A percentile compares a stretch with the other conserved stretches of the same genome.
phyloP scores from a whole-genome alignment of 2,797 vertebrate species.

The Echeneis naucrates region DNA sequence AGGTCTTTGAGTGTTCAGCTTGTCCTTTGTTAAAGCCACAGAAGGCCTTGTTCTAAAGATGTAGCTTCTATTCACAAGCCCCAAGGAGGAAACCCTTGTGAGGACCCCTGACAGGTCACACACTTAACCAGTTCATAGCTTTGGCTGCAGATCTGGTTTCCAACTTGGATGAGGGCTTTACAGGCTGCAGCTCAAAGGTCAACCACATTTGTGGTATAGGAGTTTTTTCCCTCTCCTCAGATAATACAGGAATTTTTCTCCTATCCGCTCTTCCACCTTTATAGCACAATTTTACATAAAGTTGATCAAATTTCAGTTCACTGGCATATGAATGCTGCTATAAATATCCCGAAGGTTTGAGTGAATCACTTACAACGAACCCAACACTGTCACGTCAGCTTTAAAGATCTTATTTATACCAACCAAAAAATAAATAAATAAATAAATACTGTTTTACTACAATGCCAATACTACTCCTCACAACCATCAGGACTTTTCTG shows the following conservation, averaged over 20 bases:
- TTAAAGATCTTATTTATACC: constrained; percentile 6
- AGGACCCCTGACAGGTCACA: constrained; percentile 75
- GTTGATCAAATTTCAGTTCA: constrained; percentile 47
- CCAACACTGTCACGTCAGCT: constrained; percentile 13
- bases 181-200: constrained; percentile 68
- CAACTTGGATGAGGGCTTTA: constrained; percentile 59
- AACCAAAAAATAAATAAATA: constrained; percentile 37
- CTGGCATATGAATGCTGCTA: constrained; percentile 1
- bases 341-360: constrained; percentile 1
- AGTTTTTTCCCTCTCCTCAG: constrained; percentile 16
- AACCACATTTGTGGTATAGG: constrained; percentile 62
- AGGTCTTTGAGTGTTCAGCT: constrained; percentile 70
- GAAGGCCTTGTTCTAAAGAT: constrained; percentile 73
- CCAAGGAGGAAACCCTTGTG: constrained; percentile 49
- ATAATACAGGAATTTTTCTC: constrained; percentile 58
- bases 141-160: constrained; percentile 62
- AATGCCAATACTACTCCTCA: neutral
- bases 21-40: constrained; percentile 75
- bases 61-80: constrained; percentile 68
- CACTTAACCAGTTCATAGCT: constrained; percentile 72
- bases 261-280: constrained; percentile 38
- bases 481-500: constrained; percentile 14
- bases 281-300: constrained; percentile 51
- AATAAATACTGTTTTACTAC: neutral
- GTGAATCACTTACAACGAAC: constrained; percentile 1